phyloP scores from a whole-genome alignment of 1,140 invertebrate genomes.

The Ostrea denselamellosa region DNA sequence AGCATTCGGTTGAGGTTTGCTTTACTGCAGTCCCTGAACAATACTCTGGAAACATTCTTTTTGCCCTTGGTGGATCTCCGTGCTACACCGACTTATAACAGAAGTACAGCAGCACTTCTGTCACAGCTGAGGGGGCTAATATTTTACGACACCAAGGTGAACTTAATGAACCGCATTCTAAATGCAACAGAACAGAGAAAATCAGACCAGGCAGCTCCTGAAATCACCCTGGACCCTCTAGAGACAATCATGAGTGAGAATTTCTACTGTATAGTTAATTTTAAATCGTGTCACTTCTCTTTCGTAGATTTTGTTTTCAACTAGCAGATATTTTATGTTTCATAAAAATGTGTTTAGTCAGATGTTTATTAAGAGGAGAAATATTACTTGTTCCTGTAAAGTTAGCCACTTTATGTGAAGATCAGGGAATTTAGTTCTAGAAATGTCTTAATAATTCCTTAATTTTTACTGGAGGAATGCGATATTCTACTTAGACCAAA shows the following conservation, averaged over 20 bases:
- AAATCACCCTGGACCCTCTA: constrained; percentile 76
- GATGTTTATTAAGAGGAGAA: too few relatives aligned
- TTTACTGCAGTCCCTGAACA: constrained; percentile 77
- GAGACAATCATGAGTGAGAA: constrained; percentile 73
- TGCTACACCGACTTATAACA: constrained; percentile 69
- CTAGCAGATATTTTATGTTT: too few relatives aligned
- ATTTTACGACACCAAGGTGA: constrained; percentile 76
- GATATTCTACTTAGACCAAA: too few relatives aligned
- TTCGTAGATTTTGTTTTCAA: too few relatives aligned
- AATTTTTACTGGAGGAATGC: too few relatives aligned
- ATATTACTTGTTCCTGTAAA: too few relatives aligned
- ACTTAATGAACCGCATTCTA: constrained; percentile 74
- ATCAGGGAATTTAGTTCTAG: too few relatives aligned
- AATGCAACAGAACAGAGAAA: constrained; percentile 77
- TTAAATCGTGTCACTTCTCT: too few relatives aligned
- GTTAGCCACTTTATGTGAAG: too few relatives aligned
- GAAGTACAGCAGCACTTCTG: constrained; percentile 72
- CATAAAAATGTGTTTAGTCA: too few relatives aligned
- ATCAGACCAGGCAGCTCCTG: constrained; percentile 77
- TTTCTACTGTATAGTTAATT: not conserved
- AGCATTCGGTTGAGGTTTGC: constrained; percentile 76
- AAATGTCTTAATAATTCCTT: too few relatives aligned
- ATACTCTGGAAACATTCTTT: constrained; percentile 75
- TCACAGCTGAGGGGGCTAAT: constrained; percentile 70
- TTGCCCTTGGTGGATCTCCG: constrained; percentile 77